phyloP scores from a whole-genome alignment of 2,113 vertebrate species.

The Oreochromis tanganicae region DNA sequence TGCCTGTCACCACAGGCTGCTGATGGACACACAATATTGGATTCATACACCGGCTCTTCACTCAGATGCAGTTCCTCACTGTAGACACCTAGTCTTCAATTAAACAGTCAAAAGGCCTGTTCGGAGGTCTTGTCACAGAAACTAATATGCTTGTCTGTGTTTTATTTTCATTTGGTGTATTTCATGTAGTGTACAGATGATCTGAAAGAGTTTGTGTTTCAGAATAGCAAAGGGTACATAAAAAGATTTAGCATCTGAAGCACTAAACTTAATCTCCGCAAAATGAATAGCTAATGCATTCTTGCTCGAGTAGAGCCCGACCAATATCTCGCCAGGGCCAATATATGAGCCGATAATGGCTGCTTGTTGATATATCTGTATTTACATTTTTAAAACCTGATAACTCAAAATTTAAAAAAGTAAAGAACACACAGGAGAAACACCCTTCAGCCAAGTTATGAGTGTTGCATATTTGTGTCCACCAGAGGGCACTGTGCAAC shows the following conservation, averaged over 20 bases:
- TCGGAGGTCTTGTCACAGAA: background rate
- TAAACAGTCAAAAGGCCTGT: slow-evolving; percentile 6
- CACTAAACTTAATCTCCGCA: background rate
- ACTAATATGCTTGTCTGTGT: background rate
- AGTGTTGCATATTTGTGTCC: background rate
- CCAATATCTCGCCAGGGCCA: background rate
- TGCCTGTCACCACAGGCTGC: slow-evolving; percentile 49
- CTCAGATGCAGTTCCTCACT: slow-evolving; percentile 43
- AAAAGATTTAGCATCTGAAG: background rate
- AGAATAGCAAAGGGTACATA: background rate
- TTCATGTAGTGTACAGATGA: background rate
- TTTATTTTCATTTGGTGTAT: background rate
- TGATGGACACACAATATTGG: slow-evolving; percentile 57
- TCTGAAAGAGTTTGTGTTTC: background rate
- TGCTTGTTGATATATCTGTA: background rate
- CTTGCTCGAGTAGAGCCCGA: background rate
- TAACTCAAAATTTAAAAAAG: background rate
- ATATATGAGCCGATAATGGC: background rate
- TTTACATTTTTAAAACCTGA: background rate
- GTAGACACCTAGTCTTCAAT: slow-evolving; percentile 46
- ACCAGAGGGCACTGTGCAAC: background rate
- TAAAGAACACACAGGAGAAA: background rate
- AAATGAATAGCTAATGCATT: background rate
- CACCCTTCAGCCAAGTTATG: background rate
- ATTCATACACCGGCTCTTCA: slow-evolving; percentile 34